Base-by-base conservation (phyloP, 2,797 vertebrate species). In the Urosaurus nigricauda region DNA sequence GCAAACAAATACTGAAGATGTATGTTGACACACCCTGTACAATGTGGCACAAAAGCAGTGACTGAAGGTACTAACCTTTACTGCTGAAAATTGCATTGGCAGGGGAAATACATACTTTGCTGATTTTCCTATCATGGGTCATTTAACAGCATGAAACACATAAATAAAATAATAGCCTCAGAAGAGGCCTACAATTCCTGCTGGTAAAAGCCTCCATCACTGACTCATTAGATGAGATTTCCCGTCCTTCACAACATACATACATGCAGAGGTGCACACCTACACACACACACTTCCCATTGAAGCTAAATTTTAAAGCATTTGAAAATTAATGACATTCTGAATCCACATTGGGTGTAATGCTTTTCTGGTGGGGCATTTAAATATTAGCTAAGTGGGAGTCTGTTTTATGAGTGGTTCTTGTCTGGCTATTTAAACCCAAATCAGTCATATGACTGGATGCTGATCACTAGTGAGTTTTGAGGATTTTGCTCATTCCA, bases 111-210 rank as follows among this genome's bases (percentile, higher is more conserved):
- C 91, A 93, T 95, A 95, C 91, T 47, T 85, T 65, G 96, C 94
- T 94, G 93, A 90, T 91, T 95, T 93, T 84, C 94, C 92, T 96
- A 96, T 93, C 95, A 91, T 95, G 90, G 89, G 94, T 96, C 96
- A 95, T 96, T 96, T 96, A 87, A 93, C 93, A 88, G 91, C 92
- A 95, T 89, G 93, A 95, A 95, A 87, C 92, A 91, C 95, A 95
- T 94, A 96, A 97, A 96, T 95, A 95, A 95, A 95, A 92, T 94
- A 96, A 96, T 89, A 95, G 92, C 85, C 91, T 91, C 96, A 88
- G 60, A 90, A 65, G 96, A 95, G 93, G 87, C 16, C 87, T 91
- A 85, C 2, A 87, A 68, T 79, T 65, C 43, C 21, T 81, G 24
- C 1, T 81, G 9, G 70, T 87, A 79, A 90, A 90, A 81, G 53